Evolutionary conservation across 1,140 invertebrate species (phyloP), one percentile per base, ranked within the genome.

Genomic region (Laupala kohalensis): DNA sequence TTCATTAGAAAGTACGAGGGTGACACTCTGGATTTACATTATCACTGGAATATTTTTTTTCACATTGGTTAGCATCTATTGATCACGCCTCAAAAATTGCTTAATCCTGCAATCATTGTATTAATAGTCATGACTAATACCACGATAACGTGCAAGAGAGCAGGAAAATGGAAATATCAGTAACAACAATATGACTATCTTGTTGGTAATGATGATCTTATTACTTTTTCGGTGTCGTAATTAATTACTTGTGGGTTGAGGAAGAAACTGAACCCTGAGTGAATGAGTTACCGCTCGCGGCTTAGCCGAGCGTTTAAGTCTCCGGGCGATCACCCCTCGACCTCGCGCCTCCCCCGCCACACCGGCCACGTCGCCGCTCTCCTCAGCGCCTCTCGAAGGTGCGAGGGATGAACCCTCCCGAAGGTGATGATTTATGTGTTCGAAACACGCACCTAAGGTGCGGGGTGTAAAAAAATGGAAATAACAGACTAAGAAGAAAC

Each of bases 391-490:
- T 9, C 37, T 2, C 37, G 37, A 19, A 53, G 37, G 37, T 4
- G 37, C 37, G 37, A 53, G 37, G 37, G 37, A 53, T 53, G 37
- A 2, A 19, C 4, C 19, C 37, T 53, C 37, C 37, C 37, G 37
- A 53, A 53, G 37, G 37, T 27, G 64, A 66, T 66, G 64, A 66
- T 66, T 66, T 66, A 66, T 66, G 64, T 66, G 64, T 27, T 66
- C 64, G 64, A 23, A 66, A 27, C 64, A 66, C 64, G 64, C 64
- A 66, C 64, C 23, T 27, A 53, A 9, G 37, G n/a, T n/a, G n/a
- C 19, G 9, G 37, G 37, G 37, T 53, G 37, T 53, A 53, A 53
- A 53, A n/a, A 53, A 53, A 53, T 53, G 37, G 37, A 53, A 53
- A 53, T 53, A 53, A 53, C 37, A 53, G 37, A 53, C 37, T 4